Conservation (phyloP, 2,113 vertebrate species). For the Ochotona princeps region DNA sequence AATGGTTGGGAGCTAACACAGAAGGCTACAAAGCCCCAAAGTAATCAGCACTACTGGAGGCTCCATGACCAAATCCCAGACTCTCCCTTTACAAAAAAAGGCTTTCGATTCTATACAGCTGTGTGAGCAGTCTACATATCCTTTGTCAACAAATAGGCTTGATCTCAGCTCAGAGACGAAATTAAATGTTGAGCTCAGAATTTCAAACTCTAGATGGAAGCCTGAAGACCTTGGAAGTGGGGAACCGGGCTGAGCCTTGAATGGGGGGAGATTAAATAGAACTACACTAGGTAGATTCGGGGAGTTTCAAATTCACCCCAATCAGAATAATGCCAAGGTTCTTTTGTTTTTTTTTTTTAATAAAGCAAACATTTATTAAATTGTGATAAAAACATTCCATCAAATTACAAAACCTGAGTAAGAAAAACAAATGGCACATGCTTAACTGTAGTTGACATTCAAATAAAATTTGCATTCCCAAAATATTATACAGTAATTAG, state of each 20-base stretch:
- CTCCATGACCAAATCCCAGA: not conserved
- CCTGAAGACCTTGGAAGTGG: not conserved
- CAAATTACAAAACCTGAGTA: no score
- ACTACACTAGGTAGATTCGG: not conserved
- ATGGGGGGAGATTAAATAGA: not conserved
- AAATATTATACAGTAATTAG: no score
- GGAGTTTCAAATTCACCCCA: not conserved
- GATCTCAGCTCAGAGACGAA: not conserved
- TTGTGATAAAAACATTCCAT: no score
- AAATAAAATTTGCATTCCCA: no score
- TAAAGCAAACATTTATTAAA: no score
- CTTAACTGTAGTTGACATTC: no score
- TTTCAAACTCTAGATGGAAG: not conserved
- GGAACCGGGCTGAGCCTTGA: not conserved
- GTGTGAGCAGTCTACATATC: not conserved
- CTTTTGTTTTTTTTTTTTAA: no score
- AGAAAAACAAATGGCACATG: no score
- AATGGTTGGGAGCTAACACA: not conserved
- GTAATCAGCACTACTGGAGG: not conserved
- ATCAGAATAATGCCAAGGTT: not conserved
- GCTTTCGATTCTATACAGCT: not conserved
- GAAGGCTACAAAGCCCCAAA: not conserved
- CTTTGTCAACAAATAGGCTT: not conserved
- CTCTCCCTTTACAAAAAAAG: slow-evolving; percentile 10
- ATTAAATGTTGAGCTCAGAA: not conserved